phyloP scores from a whole-genome alignment of 2,888 invertebrate genomes.

The Agrochola litura region DNA sequence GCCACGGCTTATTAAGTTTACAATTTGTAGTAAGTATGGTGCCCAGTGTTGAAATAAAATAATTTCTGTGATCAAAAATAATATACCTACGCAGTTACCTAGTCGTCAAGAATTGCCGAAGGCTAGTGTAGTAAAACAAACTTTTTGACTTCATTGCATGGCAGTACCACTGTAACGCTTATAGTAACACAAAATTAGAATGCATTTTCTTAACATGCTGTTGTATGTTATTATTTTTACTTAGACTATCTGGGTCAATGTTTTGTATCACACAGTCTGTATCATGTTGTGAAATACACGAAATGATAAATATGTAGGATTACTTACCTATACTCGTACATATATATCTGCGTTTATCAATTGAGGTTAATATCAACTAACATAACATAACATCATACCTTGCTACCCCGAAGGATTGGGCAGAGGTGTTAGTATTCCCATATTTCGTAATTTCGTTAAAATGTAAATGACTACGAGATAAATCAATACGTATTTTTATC shows the following conservation, averaged over 20 bases:
- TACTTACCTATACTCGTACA: background rate
- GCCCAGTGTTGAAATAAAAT: constrained; percentile 28
- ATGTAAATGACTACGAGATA: background rate
- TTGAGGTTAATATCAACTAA: background rate
- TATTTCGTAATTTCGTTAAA: background rate
- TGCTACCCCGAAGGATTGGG: background rate
- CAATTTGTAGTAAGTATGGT: constrained; percentile 36
- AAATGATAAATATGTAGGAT: constrained; percentile 13
- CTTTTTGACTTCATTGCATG: background rate
- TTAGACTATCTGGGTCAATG: constrained; percentile 45
- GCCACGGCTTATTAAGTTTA: constrained; percentile 39
- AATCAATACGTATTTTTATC: background rate
- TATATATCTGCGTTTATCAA: background rate
- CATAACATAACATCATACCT: background rate
- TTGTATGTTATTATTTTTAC: background rate
- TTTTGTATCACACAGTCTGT: constrained; percentile 16
- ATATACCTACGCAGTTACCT: background rate
- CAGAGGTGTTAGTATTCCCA: too few species aligned
- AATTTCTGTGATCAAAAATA: constrained; percentile 39
- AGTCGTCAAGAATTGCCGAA: constrained; percentile 8
- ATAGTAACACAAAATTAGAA: background rate
- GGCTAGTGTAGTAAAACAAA: background rate
- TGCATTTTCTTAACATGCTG: background rate
- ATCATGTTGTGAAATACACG: constrained; percentile 20
- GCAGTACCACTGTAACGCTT: background rate